Evolutionary conservation across 1,140 invertebrate genomes (phyloP).

Genomic region (Wasmannia auropunctata): DNA sequence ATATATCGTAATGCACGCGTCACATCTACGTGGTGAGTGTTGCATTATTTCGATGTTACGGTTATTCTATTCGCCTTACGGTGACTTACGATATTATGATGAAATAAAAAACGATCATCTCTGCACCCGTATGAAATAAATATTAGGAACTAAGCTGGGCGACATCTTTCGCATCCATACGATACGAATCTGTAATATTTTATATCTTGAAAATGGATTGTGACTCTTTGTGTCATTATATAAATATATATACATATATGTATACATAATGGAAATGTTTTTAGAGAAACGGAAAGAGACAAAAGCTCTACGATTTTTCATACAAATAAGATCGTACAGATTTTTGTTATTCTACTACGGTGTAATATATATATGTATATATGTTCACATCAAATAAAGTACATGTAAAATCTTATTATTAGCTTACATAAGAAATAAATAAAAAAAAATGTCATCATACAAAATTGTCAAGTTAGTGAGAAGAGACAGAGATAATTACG

Average conservation of each 20-base stretch:
- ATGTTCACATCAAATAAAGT: background rate
- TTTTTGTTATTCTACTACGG: background rate
- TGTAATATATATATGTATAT: background rate
- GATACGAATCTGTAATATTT: background rate
- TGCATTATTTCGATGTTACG: constrained; percentile 2
- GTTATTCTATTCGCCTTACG: constrained; percentile 20
- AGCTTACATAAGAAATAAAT: constrained; percentile 16
- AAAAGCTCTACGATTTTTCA: too few relatives aligned
- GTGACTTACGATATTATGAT: constrained; percentile 19
- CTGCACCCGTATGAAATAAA: constrained; percentile 41
- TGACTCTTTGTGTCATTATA: background rate
- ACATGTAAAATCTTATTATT: background rate
- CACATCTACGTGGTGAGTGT: background rate
- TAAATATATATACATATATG: background rate
- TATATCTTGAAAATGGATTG: constrained; percentile 2
- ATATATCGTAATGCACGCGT: constrained; percentile 11
- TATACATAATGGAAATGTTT: constrained; percentile 31
- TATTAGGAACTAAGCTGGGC: constrained; percentile 36
- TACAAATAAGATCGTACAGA: background rate
- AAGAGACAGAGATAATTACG: background rate
- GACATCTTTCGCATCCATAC: background rate
- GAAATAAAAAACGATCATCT: constrained; percentile 14
- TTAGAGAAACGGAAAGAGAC: background rate
- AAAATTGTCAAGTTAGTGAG: background rate
- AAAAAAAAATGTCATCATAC: background rate